phyloP scores from a whole-genome alignment of 1,140 invertebrate genomes.

The Drosophila carrolli region DNA sequence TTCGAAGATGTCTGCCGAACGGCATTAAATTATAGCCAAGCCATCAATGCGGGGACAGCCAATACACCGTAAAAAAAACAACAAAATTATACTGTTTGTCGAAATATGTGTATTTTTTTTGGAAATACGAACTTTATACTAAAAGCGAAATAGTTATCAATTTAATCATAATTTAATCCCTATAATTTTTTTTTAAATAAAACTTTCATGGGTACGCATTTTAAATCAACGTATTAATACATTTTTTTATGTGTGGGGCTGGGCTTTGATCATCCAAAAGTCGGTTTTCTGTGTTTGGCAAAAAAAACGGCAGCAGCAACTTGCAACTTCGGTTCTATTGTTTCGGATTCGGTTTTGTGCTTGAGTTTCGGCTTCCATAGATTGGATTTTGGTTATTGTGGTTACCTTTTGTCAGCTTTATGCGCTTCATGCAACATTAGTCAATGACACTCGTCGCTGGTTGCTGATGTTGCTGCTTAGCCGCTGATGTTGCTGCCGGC shows the following conservation, averaged over 20 bases:
- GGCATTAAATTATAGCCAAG: conserved; percentile 56
- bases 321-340: conserved; percentile 61
- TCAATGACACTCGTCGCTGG: conserved; percentile 65
- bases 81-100: too few relatives aligned
- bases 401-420: conserved; percentile 61
- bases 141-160: too few relatives aligned
- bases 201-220: too few relatives aligned
- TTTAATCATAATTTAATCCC: too few relatives aligned
- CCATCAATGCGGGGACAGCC: conserved; percentile 26
- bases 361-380: conserved; percentile 43
- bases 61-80: conserved; percentile 2
- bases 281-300: conserved; percentile 3
- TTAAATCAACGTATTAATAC: neutral
- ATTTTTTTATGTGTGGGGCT: conserved; percentile 25
- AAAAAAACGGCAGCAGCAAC: conserved; percentile 18
- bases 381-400: conserved; percentile 65
- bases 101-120: too few relatives aligned
- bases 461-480: conserved; percentile 14
- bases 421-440: conserved; percentile 78
- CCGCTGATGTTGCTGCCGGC: conserved; percentile 24
- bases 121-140: too few relatives aligned
- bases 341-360: conserved; percentile 44
- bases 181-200: too few relatives aligned
- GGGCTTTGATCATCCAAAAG: conserved; percentile 18
- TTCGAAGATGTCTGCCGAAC: conserved; percentile 59